These are phyloP conservation scores for Sebastolobus altivelis DNA, from an alignment of 2,797 vertebrate species.

Conservation along the genomic window DNA sequence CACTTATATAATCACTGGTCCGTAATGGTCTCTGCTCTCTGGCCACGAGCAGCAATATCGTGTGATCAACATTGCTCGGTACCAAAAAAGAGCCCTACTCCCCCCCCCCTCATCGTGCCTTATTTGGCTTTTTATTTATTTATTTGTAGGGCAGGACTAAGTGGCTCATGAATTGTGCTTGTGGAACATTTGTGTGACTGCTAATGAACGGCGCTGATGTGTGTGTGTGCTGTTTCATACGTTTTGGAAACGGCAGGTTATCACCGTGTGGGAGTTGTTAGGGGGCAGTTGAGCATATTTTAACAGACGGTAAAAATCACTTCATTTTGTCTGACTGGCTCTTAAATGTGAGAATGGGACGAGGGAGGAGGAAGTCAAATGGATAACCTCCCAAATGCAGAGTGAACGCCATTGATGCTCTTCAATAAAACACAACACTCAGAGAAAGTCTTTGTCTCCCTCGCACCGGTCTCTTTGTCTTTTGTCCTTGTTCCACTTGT, in stretches of 20 bases:
- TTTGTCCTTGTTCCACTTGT: conserved; percentile 8
- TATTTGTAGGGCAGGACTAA: conserved; percentile 57
- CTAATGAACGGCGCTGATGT: conserved; percentile 48
- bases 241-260: conserved; percentile 36
- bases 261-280: conserved; percentile 51
- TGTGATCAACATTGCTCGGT: conserved; percentile 71
- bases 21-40: conserved; percentile 84
- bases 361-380: conserved; percentile 42
- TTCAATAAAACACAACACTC: conserved; percentile 54
- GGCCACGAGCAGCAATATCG: conserved; percentile 78
- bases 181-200: conserved; percentile 71
- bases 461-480: conserved; percentile 10
- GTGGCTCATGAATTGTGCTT: conserved; percentile 72
- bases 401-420: conserved; percentile 70
- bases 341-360: conserved; percentile 44
- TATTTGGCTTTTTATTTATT: conserved; percentile 63
- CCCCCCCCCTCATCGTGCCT: conserved; percentile 62
- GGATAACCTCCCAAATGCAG: conserved; percentile 48
- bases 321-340: conserved; percentile 54
- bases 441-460: conserved; percentile 30
- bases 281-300: conserved; percentile 53
- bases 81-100: conserved; percentile 43
- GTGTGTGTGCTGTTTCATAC: conserved; percentile 19
- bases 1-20: conserved; percentile 86
- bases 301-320: conserved; percentile 45